Conservation (phyloP, 2,113 vertebrate species). For the Oreochromis niloticus region DNA sequence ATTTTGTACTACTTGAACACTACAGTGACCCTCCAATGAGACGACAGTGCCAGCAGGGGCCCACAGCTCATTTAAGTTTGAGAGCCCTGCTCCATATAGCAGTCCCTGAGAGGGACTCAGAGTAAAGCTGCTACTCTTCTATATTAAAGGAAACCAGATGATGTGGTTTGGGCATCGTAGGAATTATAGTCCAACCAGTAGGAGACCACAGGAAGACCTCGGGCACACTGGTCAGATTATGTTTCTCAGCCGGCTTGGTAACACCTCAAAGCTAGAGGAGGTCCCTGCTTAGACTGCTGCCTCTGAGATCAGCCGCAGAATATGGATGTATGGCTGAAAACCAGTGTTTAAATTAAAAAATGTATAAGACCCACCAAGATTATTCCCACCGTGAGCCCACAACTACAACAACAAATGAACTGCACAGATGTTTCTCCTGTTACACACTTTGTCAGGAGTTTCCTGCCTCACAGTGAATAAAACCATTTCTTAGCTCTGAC, state of each 20-base stretch:
- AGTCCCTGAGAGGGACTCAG: not conserved
- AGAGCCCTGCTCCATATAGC: not conserved
- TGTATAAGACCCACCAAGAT: rapidly evolving
- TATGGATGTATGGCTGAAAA: rapidly evolving
- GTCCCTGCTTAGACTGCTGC: not conserved
- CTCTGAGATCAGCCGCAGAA: not conserved
- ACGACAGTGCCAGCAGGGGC: not conserved
- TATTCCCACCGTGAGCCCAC: rapidly evolving
- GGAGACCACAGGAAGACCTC: not conserved
- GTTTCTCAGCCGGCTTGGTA: not conserved
- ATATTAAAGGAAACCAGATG: not conserved
- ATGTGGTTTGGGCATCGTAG: not conserved
- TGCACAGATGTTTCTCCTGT: rapidly evolving
- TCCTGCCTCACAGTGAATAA: not conserved
- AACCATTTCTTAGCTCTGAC: not conserved
- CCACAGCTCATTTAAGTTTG: rapidly evolving
- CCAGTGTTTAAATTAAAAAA: rapidly evolving
- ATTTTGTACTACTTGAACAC: rapidly evolving
- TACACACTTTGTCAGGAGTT: not conserved
- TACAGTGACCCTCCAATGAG: rapidly evolving
- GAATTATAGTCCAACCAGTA: not conserved
- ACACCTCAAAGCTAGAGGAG: rapidly evolving
- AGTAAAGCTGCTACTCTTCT: not conserved
- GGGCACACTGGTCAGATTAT: not conserved
- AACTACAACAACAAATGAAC: not conserved